A percentile compares a stretch with the other conserved stretches of the same genome.
phyloP scores from a whole-genome alignment of 2,888 invertebrate genomes.

The Cremastinae sp. region DNA sequence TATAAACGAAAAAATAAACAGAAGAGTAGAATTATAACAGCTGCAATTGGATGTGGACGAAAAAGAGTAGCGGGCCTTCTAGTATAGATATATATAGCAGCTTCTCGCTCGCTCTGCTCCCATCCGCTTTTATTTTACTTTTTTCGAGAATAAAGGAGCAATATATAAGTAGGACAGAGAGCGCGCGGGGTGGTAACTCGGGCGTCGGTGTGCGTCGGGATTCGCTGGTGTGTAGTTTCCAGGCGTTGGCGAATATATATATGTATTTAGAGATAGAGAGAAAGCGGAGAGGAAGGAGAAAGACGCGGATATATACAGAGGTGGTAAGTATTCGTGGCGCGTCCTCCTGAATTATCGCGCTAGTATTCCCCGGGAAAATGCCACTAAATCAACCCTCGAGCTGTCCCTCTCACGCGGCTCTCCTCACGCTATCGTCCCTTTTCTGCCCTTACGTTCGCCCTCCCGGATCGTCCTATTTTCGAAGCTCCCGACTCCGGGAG shows the following conservation, averaged over 20 bases:
- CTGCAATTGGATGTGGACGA: background rate
- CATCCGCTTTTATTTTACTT: conserved; percentile 2
- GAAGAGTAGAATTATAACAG: too few species aligned
- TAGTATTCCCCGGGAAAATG: conserved; percentile 75
- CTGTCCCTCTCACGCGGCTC: conserved; percentile 65
- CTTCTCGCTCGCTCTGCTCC: background rate
- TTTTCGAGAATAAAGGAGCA: conserved; percentile 23
- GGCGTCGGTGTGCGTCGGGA: background rate
- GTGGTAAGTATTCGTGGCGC: conserved; percentile 75
- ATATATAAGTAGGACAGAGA: conserved; percentile 30
- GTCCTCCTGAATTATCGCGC: conserved; percentile 76
- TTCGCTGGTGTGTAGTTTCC: conserved; percentile 28
- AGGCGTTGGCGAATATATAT: background rate
- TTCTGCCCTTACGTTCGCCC: conserved; percentile 47
- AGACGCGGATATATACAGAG: conserved; percentile 43
- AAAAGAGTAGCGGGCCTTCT: background rate
- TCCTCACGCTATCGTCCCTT: conserved; percentile 56
- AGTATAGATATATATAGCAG: conserved; percentile 6
- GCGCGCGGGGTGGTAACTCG: conserved; percentile 26
- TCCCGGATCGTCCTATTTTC: conserved; percentile 25
- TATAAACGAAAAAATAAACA: too few species aligned
- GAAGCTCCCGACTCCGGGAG: conserved; percentile 28
- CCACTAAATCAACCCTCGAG: conserved; percentile 74
- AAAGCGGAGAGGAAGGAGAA: too few species aligned
- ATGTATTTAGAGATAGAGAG: too few species aligned